phyloP scores from a whole-genome alignment of 2,113 vertebrate species.

The Dipodomys ordii region DNA sequence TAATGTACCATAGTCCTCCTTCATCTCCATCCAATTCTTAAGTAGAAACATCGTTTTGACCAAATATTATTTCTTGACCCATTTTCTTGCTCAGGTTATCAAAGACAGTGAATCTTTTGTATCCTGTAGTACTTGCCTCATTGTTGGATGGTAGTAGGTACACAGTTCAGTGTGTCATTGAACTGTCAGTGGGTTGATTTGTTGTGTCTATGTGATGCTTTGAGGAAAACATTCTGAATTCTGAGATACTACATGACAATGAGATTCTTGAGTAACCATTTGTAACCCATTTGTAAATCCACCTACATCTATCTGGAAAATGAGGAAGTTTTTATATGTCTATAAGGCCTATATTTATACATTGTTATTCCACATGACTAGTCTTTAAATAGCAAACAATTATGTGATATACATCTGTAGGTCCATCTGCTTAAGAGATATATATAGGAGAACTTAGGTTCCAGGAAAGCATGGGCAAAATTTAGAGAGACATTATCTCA shows the following conservation, averaged over 20 bases:
- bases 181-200: not conserved
- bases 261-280: not conserved
- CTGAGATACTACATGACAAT: not conserved
- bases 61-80: conserved; percentile 10
- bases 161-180: not conserved
- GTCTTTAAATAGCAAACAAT: conserved; percentile 15
- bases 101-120: not conserved
- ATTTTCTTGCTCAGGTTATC: conserved; percentile 1
- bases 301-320: not conserved
- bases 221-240: conserved; percentile 26
- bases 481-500: too few relatives aligned
- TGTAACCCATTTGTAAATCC: not conserved
- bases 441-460: not conserved
- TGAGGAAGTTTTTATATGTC: not conserved
- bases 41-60: not conserved
- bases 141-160: not conserved
- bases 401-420: too few relatives aligned
- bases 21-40: conserved; percentile 17
- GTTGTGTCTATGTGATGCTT: not conserved
- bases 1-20: not conserved
- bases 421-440: too few relatives aligned
- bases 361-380: conserved; percentile 13
- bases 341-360: not conserved
- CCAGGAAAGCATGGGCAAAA: not conserved
- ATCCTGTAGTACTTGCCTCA: not conserved